Percentiles rank a stretch among this genome's conserved stretches.
phyloP scores from a whole-genome alignment of 1,140 invertebrate species.

The Lordiphosa collinella region DNA sequence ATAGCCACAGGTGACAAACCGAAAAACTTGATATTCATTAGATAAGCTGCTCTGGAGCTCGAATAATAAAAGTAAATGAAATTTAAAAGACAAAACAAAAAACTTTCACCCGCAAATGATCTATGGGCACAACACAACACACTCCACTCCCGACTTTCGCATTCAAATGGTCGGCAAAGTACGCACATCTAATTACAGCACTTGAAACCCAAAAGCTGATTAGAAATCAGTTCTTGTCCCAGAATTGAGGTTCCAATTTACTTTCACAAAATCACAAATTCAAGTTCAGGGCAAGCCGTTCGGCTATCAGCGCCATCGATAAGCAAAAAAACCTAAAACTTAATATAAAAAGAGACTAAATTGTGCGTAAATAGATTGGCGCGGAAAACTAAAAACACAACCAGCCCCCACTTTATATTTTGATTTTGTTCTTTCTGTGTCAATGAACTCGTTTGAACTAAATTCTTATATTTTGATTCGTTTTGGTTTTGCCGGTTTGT shows the following conservation, averaged over 20 bases:
- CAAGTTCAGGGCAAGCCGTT: slow-evolving; percentile 59
- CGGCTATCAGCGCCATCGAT: slow-evolving; percentile 13
- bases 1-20: slow-evolving; percentile 71
- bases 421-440: slow-evolving; percentile 73
- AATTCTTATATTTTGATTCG: slow-evolving; percentile 46
- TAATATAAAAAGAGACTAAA: background rate
- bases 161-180: slow-evolving; percentile 36
- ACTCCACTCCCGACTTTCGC: slow-evolving; percentile 51
- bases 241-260: slow-evolving; percentile 27
- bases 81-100: slow-evolving; percentile 27
- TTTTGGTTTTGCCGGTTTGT: slow-evolving; percentile 32
- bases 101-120: slow-evolving; percentile 73
- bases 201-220: slow-evolving; percentile 48
- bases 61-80: slow-evolving; percentile 70
- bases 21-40: slow-evolving; percentile 74
- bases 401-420: slow-evolving; percentile 43
- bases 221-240: slow-evolving; percentile 65
- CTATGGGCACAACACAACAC: slow-evolving; percentile 54
- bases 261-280: slow-evolving; percentile 53
- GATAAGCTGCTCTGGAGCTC: slow-evolving; percentile 51
- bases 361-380: too few species aligned
- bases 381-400: slow-evolving; percentile 17
- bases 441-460: slow-evolving; percentile 71
- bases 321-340: slow-evolving; percentile 3
- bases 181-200: slow-evolving; percentile 71